Conservation (phyloP, 2,113 vertebrate genomes). For the Strigops habroptila region DNA sequence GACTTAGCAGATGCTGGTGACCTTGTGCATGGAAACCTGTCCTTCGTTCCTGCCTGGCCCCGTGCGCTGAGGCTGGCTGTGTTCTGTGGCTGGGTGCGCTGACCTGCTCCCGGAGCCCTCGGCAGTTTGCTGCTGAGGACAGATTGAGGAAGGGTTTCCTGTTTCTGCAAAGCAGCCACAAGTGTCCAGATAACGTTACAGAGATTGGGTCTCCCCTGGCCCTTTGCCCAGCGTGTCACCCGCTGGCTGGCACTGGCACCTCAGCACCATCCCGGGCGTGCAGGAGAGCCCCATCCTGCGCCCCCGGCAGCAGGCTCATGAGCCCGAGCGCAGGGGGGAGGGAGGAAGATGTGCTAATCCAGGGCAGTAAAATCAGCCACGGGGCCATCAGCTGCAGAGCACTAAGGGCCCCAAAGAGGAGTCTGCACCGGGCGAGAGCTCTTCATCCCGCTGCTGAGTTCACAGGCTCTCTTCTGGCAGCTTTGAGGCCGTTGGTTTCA, state of each 20-base stretch:
- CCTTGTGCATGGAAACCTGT: too few relatives aligned
- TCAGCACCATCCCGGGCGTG: background rate
- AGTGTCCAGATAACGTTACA: background rate
- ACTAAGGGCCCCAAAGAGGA: fast-evolving
- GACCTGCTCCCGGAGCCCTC: fast-evolving
- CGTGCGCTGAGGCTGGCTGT: background rate
- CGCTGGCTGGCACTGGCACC: fast-evolving
- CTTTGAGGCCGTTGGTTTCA: background rate
- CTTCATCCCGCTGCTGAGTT: too few relatives aligned
- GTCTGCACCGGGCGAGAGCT: fast-evolving
- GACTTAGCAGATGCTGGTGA: background rate
- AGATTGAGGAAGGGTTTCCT: background rate
- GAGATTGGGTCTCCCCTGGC: background rate
- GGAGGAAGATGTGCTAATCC: background rate
- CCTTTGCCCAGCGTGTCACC: background rate
- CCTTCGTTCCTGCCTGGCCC: background rate
- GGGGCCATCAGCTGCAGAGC: background rate
- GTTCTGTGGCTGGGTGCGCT: fast-evolving
- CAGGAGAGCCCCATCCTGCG: background rate
- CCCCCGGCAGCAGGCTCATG: background rate
- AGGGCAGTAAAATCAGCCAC: fast-evolving
- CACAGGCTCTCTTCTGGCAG: background rate
- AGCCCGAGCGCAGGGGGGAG: background rate
- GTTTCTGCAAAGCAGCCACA: background rate
- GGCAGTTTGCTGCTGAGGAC: background rate